Evolutionary conservation across 2,113 vertebrate species (phyloP).

Genomic region (Ictidomys tridecemlineatus): DNA sequence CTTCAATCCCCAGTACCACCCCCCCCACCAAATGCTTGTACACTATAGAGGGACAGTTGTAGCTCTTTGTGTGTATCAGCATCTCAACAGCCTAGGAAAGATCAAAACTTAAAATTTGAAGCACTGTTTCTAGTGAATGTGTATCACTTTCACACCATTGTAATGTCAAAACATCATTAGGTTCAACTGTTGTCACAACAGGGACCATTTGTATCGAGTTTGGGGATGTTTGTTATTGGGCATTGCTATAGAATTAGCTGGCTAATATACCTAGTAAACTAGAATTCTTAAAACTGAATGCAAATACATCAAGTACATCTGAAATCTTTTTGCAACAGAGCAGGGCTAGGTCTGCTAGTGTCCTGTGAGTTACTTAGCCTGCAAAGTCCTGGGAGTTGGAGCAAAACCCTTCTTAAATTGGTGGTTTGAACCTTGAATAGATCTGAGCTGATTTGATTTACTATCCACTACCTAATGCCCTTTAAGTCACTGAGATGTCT

Average conservation of each 20-base stretch:
- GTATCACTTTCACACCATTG: background rate
- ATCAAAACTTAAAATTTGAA: background rate
- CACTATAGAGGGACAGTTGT: background rate
- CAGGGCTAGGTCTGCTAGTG: background rate
- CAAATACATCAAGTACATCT: background rate
- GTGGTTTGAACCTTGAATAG: background rate
- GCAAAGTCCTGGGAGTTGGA: background rate
- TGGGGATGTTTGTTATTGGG: slow-evolving; percentile 2
- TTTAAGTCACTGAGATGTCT: background rate
- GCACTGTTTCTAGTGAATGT: background rate
- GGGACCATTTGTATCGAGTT: background rate
- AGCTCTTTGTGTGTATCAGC: background rate
- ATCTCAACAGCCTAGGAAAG: background rate
- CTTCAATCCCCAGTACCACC: no score
- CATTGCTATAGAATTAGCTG: background rate
- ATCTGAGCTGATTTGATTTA: slow-evolving; percentile 29
- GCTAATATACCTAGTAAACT: background rate
- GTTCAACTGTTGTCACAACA: background rate
- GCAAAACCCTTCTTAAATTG: slow-evolving; percentile 20
- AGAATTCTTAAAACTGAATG: background rate
- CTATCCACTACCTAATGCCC: background rate
- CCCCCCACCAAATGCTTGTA: background rate
- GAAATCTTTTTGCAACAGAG: slow-evolving; percentile 7
- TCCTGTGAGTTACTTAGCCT: background rate
- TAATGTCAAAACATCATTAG: background rate